These are phyloP conservation scores for Paelopatides confundens DNA, from an alignment of 53 echinoderm and acorn worm genomes.

Conservation along the genomic window DNA sequence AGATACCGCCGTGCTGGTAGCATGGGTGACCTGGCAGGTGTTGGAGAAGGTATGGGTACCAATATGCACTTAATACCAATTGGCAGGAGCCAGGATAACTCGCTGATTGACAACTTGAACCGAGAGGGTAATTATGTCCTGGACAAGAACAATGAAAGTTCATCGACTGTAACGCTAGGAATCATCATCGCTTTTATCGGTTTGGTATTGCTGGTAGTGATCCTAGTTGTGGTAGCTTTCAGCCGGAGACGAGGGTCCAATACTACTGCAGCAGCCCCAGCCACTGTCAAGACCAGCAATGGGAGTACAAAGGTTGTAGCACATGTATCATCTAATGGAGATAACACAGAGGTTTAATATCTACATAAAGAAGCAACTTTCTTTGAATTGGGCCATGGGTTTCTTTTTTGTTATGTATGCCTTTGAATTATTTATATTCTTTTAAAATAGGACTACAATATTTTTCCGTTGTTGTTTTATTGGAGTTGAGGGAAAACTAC, in stretches of 20 bases:
- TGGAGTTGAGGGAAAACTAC: constrained; percentile 6
- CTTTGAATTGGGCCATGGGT: constrained; percentile 25
- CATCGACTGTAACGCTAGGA: constrained; percentile 55
- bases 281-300: constrained; percentile 65
- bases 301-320: constrained; percentile 83
- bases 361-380: background rate
- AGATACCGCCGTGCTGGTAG: constrained; percentile 64
- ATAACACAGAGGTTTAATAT: constrained; percentile 96
- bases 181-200: constrained; percentile 58
- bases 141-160: constrained; percentile 30
- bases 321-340: constrained; percentile 64
- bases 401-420: constrained; percentile 34
- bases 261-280: background rate
- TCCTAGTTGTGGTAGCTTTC: constrained; percentile 64
- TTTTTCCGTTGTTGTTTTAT: background rate
- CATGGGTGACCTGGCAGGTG: constrained; percentile 10
- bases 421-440: constrained; percentile 51
- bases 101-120: constrained; percentile 17
- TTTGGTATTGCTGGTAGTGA: constrained; percentile 58
- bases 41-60: constrained; percentile 71
- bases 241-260: constrained; percentile 60
- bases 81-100: background rate
- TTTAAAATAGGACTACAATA: constrained; percentile 42
- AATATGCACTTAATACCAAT: constrained; percentile 87
- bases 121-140: constrained; percentile 45